phyloP scores from a whole-genome alignment of 2,888 invertebrate genomes.

The Agonopterix arenella region DNA sequence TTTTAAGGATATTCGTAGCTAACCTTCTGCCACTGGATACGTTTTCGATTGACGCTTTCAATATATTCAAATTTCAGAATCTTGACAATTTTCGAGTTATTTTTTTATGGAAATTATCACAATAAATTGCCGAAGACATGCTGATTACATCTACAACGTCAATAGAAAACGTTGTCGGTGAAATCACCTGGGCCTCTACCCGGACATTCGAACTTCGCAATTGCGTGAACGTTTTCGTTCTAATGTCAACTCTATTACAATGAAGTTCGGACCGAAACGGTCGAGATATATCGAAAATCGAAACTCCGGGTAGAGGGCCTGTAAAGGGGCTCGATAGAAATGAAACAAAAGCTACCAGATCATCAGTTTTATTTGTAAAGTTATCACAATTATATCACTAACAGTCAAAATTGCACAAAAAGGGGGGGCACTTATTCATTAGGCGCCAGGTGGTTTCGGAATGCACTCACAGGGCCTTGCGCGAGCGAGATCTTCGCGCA shows the following conservation, averaged over 20 bases:
- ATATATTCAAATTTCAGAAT: no score
- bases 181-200: no score
- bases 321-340: constrained; percentile 12
- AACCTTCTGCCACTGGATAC: constrained; percentile 1
- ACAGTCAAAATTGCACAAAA: not conserved
- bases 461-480: constrained; percentile 1
- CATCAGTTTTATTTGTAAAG: not conserved
- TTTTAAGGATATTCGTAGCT: not conserved
- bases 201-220: no score
- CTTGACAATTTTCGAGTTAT: no score
- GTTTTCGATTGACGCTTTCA: constrained; percentile 1
- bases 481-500: not conserved
- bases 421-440: not conserved
- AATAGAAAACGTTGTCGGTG: constrained; percentile 7
- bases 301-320: no score
- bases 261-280: no score
- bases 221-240: no score
- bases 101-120: no score
- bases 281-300: no score
- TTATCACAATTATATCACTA: constrained; percentile 9
- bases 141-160: constrained; percentile 2
- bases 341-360: constrained; percentile 19
- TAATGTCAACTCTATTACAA: no score
- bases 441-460: constrained; percentile 1
- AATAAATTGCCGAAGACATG: no score